Percentiles rank a stretch among this genome's conserved stretches.
These are phyloP conservation scores for Peribatodes rhomboidaria DNA, from an alignment of 2,888 invertebrate species.

Conservation along the genomic window DNA sequence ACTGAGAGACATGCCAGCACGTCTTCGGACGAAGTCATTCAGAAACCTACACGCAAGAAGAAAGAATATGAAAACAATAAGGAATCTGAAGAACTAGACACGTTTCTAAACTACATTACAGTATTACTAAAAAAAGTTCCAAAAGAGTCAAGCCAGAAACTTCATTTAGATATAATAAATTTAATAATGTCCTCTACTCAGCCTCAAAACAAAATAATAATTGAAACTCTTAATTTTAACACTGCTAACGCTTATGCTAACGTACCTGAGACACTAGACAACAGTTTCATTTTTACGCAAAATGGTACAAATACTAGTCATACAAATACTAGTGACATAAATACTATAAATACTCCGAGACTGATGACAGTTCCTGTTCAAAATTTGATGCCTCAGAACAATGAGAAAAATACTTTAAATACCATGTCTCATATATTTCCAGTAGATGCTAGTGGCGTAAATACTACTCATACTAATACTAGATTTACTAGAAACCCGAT, in stretches of 20 bases:
- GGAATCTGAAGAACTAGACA: constrained; percentile 55
- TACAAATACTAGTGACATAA: neutral
- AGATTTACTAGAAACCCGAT: neutral
- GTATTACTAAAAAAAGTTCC: constrained; percentile 65
- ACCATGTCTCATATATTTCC: neutral
- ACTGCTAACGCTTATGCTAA: neutral
- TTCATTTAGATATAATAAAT: constrained; percentile 70
- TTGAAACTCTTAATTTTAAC: constrained; percentile 12
- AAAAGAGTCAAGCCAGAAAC: constrained; percentile 52
- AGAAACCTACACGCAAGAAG: constrained; percentile 7
- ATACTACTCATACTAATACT: neutral
- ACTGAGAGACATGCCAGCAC: neutral
- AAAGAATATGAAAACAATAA: neutral
- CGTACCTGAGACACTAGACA: neutral
- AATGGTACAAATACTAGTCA: neutral
- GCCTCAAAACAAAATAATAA: constrained; percentile 2
- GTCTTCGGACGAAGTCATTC: constrained; percentile 26
- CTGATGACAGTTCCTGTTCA: constrained; percentile 18
- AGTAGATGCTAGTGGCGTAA: neutral
- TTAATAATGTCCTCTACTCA: constrained; percentile 60
- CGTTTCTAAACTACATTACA: constrained; percentile 64
- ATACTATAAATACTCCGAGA: neutral
- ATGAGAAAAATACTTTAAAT: neutral
- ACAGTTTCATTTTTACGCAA: neutral
- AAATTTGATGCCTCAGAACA: neutral